Evolutionary conservation across 2,888 invertebrate species (phyloP), one percentile per base, ranked within the genome.

Genomic region (Drosophila antonietae): DNA sequence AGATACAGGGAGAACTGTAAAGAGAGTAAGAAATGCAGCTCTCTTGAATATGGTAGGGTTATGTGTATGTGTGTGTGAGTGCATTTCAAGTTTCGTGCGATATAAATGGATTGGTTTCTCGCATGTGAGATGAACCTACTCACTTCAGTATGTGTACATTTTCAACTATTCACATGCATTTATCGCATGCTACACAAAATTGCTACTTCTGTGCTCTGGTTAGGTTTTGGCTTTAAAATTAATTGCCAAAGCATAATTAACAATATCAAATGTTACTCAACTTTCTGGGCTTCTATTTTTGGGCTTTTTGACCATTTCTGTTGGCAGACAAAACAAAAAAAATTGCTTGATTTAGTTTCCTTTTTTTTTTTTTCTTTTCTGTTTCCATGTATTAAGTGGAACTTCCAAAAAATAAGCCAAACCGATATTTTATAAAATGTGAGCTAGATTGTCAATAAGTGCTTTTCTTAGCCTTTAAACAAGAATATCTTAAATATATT

Each of bases 211-310:
- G 18, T 12, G 31, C 35, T 68, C 62, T 43, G 43, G 18, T 60
- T 37, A 41, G 15, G 12, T 49, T 60, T 58, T 58, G 44, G 46
- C 57, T 46, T 47, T 28, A 59, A 58, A 69, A 68, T 72, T 62
- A 77, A 79, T 78, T 78, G 64, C 52, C 33, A 41, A 64, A 72
- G 63, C 62, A 64, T 72, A 77, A 83, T 78, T 84, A 60, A 67
- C 69, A 72, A 72, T 31, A 62, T 37, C 64, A 65, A 76, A 74
- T 67, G 64, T 82, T 84, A 64, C 73, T 61, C 52, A 87, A 87
- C 69, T 66, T 58, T 72, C 57, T 61, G 49, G n/a, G n/a, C n/a
- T n/a, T n/a, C n/a, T n/a, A n/a, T 65, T 74, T 70, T 73, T 53
- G 75, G 51, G 23, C 58, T 52, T 66, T 69, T 60, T 71, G 71